Evolutionary conservation across 2,888 invertebrate species (phyloP), one percentile per base, ranked within the genome.

Genomic region (Netelia melanura): DNA sequence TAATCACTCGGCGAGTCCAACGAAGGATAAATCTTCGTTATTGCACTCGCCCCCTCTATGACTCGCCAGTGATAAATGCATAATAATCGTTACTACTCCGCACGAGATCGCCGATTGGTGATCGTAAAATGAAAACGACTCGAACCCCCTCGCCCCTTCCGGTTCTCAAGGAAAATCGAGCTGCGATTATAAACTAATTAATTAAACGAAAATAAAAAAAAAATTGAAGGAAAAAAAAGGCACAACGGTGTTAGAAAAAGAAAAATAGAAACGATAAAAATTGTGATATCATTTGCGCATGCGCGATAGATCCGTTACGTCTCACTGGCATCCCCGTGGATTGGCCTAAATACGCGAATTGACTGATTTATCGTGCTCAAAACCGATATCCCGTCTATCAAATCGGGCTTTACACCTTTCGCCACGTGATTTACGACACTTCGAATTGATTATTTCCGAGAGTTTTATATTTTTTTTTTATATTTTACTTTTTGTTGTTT

Each of bases 121-220:
- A 48, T 48, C 48, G 14, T 48, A 11, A 70, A 84, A 76, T 76
- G 64, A 65, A 72, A 83, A 38, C 6, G 77, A 82, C 80, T 52
- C 52, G 74, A 80, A 81, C 77, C 81, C 76, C 43, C 44, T 23
- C 30, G 23, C 52, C 23, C 10, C 11, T 23, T 30, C 23, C 14
- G 65, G 25, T 56, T 30, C 44, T 21, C 67, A 74, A 25, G 67
- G 62, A 80, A 81, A 70, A 64, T 43, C 14, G 23, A 48, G 54
- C 43, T 72, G 67, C 56, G 67, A 71, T 82, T 78, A 76, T 87
- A 83, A 87, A 83, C 85, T 87, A 86, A 85, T 38, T 38, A 38
- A 86, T 81, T 78, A 86, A 58, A 72, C 43, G 23, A 79, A 83
- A 74, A 21, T 21, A 21, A 68, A 76, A 64, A 75, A 52, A 62